phyloP scores from a whole-genome alignment of 1,140 invertebrate species.

The Theocolax elegans region DNA sequence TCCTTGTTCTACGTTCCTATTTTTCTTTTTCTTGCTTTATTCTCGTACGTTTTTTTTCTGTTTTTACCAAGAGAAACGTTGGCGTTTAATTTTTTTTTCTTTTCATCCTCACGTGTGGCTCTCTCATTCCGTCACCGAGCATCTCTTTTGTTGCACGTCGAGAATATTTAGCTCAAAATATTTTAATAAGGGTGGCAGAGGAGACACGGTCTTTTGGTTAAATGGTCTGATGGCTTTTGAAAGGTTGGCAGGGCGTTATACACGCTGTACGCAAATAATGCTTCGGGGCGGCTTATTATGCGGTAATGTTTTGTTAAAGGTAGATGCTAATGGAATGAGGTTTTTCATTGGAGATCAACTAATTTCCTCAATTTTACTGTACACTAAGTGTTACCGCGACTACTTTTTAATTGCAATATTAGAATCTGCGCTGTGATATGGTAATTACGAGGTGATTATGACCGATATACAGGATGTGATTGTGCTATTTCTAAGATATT shows the following conservation, averaged over 20 bases:
- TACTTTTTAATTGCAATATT: too few relatives aligned
- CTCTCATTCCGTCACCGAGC: neutral
- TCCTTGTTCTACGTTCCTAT: neutral
- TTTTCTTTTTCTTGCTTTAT: neutral
- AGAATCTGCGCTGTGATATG: too few relatives aligned
- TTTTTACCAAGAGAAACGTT: too few relatives aligned
- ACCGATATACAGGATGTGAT: too few relatives aligned
- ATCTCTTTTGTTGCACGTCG: neutral
- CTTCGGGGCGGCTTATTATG: neutral
- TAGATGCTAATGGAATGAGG: too few relatives aligned
- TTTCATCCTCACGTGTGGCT: too few relatives aligned
- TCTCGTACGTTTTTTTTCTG: neutral
- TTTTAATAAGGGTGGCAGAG: constrained; percentile 6
- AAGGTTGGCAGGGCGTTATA: neutral
- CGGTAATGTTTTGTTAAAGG: neutral
- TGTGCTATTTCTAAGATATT: too few relatives aligned
- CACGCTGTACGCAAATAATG: neutral
- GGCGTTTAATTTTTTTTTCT: too few relatives aligned
- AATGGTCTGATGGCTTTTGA: constrained; percentile 11
- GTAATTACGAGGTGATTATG: too few relatives aligned
- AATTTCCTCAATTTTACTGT: too few relatives aligned
- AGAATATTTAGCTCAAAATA: constrained; percentile 15
- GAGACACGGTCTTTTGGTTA: constrained; percentile 7
- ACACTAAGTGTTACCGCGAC: too few relatives aligned
- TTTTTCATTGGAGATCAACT: too few relatives aligned